Evolutionary conservation across 2,113 vertebrate genomes (phyloP), one percentile per base, ranked within the genome.

Genomic region (Brachypteracias leptosomus): DNA sequence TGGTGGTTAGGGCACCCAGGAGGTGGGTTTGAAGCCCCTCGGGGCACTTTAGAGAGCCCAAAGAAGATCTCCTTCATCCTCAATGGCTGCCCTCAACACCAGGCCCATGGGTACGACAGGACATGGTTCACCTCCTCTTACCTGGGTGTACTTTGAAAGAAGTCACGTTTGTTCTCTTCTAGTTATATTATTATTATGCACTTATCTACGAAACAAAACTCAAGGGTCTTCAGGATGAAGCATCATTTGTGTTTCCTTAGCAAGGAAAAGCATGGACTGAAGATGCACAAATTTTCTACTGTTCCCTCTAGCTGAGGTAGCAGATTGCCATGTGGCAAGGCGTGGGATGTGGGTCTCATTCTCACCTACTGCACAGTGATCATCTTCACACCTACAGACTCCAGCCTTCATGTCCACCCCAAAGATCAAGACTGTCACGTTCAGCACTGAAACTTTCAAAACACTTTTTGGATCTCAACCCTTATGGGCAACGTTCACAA

Each of bases 51-150:
- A 70, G 54, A 83, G 20, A 65, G 58, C 11, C 24, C 51, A 90
- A n/a, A 71, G 52, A 71, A 51, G 38, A 9, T 59, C 13, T 75
- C 14, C 22, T 40, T 14, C 10, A 1, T 8, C 80, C 75, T 67
- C 47, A 51, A 51, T 9, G 29, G 13, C 49, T 89, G 73, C 65
- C 35, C 40, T 44, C 35, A 61, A 8, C 24, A 11, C 55, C 6
- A 4, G 46, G 55, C 52, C 89, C 33, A n/a, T 0, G 15, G 75
- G 14, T 29, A 68, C 0, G 2, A 17, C 49, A 1, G 5, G 5
- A 26, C 26, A 11, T 0, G 4, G 67, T 24, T 63, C 79, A 71
- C 67, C 82, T 66, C 58, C 47, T 62, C 35, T 51, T 46, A 33
- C 57, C 47, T 79, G 71, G 29, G 10, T 2, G 3, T 28, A 20